Percentiles rank a stretch among this genome's conserved stretches.
Evolutionary conservation across 2,113 vertebrate genomes (phyloP).

Genomic region (Engystomops pustulosus): DNA sequence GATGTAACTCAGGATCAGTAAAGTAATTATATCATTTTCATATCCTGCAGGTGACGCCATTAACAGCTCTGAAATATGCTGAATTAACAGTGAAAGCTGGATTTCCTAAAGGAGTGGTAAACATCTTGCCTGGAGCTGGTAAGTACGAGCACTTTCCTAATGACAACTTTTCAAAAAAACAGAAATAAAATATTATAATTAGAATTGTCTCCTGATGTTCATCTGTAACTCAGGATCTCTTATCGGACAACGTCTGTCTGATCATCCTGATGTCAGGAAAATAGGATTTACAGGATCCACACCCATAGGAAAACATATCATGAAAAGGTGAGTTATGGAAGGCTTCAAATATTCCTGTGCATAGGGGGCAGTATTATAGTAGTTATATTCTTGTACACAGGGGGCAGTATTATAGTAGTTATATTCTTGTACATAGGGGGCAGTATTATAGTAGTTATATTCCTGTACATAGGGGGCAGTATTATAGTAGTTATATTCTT

Average conservation of each 20-base stretch:
- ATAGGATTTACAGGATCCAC: constrained; percentile 89
- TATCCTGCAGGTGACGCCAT: constrained; percentile 79
- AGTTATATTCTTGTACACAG: too few relatives aligned
- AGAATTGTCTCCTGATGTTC: too few relatives aligned
- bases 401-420: too few relatives aligned
- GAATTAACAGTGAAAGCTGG: constrained; percentile 81
- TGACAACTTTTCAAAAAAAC: too few relatives aligned
- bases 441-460: too few relatives aligned
- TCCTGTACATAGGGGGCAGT: too few relatives aligned
- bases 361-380: too few relatives aligned
- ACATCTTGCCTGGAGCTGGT: constrained; percentile 86
- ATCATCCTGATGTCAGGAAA: constrained; percentile 87
- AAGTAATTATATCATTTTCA: not conserved
- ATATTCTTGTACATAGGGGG: too few relatives aligned
- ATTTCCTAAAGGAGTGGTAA: constrained; percentile 84
- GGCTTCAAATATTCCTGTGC: not conserved
- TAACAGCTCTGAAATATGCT: constrained; percentile 87
- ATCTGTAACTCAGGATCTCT: constrained; percentile 70
- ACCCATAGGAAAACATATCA: constrained; percentile 86
- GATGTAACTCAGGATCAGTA: too few relatives aligned
- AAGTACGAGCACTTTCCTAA: not conserved
- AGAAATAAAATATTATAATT: too few relatives aligned
- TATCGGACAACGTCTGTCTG: constrained; percentile 82
- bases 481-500: too few relatives aligned
- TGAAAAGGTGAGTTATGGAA: constrained; percentile 80